Base-by-base conservation (phyloP, 2,888 invertebrate species). In the Morpho helenor region DNA sequence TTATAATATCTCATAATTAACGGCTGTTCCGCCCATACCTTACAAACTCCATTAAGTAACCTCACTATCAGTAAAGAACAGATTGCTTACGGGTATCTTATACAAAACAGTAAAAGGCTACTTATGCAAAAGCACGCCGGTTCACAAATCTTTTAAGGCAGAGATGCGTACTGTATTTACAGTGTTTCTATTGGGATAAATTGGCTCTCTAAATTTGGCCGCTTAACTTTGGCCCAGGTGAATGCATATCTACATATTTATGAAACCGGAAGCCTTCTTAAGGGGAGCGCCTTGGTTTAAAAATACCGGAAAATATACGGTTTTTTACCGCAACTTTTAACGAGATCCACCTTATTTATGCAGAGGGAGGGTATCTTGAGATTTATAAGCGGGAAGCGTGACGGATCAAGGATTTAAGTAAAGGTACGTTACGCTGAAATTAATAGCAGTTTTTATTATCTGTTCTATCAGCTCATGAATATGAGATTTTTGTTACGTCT, bases 191-290 rank as follows among this genome's bases (percentile, higher is more conserved):
- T 85, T 84, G 81, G 80, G 82, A 89, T 89, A 89, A 88, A 90
- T 89, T 86, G 82, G 77, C 74, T 70, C 72, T 80, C 80, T 86
- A 89, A 88, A 88, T 88, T 87, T 78, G 77, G 86, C 75, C 76
- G 84, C 77, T 82, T 84, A 69, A 64, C 63, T 63, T 64, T 82
- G 80, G 76, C 83, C 82, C 88, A 90, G 88, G 89, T 89, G 87
- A 88, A 80, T 79, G 84, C 80, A 87, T 87, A 88, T 88, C 88
- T 89, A 85, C 87, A 89, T 89, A 89, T 89, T 88, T 90, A 90
- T 87, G 85, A 81, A 82, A 84, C 82, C 80, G 80, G 79, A 83
- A 84, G 78, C 79, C 80, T 69, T 67, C 72, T 84, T 81, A 80
- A 83, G 84, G 87, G 85, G 85, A 82, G 82, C 78, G 76, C 76